phyloP scores from a whole-genome alignment of 2,113 vertebrate genomes.

The Prinia subflava region DNA sequence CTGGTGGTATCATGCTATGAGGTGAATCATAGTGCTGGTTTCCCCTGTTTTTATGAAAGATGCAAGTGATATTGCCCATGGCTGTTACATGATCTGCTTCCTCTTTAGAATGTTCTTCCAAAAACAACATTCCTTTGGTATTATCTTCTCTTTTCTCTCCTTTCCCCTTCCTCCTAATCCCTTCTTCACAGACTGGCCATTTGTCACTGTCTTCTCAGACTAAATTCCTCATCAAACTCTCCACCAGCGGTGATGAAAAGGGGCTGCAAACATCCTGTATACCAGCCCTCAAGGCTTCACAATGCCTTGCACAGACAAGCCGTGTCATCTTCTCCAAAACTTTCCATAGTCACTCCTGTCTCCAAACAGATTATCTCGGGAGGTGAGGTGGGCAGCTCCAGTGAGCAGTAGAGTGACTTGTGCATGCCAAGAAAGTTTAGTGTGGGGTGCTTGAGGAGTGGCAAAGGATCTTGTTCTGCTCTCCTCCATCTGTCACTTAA shows the following conservation, averaged over 20 bases:
- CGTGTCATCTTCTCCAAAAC: accelerated
- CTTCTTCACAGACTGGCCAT: background rate
- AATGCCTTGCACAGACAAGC: background rate
- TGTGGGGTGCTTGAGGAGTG: background rate
- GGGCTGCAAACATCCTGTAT: background rate
- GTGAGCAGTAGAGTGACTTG: background rate
- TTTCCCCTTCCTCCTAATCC: slow-evolving; percentile 6
- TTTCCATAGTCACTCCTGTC: background rate
- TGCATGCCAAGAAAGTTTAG: background rate
- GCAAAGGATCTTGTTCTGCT: background rate
- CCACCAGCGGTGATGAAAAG: background rate
- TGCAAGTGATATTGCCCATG: slow-evolving; percentile 1
- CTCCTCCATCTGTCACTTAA: accelerated
- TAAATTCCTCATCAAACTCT: background rate
- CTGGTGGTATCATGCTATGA: background rate
- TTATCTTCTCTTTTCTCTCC: slow-evolving; percentile 28
- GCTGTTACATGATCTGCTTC: slow-evolving; percentile 35
- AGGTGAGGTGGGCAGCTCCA: background rate
- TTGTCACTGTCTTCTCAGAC: slow-evolving; percentile 3
- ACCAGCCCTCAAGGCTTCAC: background rate
- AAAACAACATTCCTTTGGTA: slow-evolving; percentile 44
- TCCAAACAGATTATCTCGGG: accelerated
- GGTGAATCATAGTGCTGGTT: background rate
- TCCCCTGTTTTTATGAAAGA: slow-evolving; percentile 9
- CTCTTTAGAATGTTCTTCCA: slow-evolving; percentile 34